Evolutionary conservation across 2,888 invertebrate genomes (phyloP).

Genomic region (Caenorhabditis auriculariae): DNA sequence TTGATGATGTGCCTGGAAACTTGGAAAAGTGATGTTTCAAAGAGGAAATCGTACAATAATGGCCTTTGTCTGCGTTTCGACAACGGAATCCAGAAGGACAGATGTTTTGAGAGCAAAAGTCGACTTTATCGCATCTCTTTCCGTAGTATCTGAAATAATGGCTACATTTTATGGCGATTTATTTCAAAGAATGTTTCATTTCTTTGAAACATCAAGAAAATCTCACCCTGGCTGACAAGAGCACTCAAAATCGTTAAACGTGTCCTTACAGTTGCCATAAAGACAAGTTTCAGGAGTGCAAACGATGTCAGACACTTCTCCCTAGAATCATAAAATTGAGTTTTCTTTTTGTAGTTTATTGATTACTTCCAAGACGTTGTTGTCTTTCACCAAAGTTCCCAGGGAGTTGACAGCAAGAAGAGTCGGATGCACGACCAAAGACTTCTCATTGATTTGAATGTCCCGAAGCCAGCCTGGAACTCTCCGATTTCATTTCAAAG

Average conservation of each 20-base stretch:
- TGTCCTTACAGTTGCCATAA: slow-evolving; percentile 86
- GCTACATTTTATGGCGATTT: neutral
- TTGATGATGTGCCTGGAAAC: slow-evolving; percentile 33
- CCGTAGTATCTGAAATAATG: slow-evolving; percentile 18
- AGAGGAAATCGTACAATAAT: slow-evolving; percentile 35
- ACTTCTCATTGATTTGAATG: slow-evolving; percentile 52
- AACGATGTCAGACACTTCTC: slow-evolving; percentile 55
- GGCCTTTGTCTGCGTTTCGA: slow-evolving; percentile 47
- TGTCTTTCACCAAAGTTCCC: slow-evolving; percentile 33
- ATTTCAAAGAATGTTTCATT: too few relatives aligned
- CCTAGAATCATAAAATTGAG: slow-evolving; percentile 23
- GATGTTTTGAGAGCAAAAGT: slow-evolving; percentile 43
- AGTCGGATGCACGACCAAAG: slow-evolving; percentile 46
- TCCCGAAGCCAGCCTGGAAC: slow-evolving; percentile 56
- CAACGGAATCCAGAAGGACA: slow-evolving; percentile 47
- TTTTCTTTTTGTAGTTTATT: too few relatives aligned
- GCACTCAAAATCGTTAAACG: slow-evolving; percentile 69
- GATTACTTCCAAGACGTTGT: slow-evolving; percentile 50
- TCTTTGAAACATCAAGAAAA: too few relatives aligned
- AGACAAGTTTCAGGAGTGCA: slow-evolving; percentile 72
- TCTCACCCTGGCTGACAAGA: slow-evolving; percentile 42
- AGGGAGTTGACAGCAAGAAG: slow-evolving; percentile 33
- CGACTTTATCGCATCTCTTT: slow-evolving; percentile 41
- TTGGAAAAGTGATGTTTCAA: neutral
- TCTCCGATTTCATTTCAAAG: too few relatives aligned